A percentile compares a stretch with the other conserved stretches of the same genome.
phyloP scores from a whole-genome alignment of 2,797 vertebrate species.

The Tinamus major region DNA sequence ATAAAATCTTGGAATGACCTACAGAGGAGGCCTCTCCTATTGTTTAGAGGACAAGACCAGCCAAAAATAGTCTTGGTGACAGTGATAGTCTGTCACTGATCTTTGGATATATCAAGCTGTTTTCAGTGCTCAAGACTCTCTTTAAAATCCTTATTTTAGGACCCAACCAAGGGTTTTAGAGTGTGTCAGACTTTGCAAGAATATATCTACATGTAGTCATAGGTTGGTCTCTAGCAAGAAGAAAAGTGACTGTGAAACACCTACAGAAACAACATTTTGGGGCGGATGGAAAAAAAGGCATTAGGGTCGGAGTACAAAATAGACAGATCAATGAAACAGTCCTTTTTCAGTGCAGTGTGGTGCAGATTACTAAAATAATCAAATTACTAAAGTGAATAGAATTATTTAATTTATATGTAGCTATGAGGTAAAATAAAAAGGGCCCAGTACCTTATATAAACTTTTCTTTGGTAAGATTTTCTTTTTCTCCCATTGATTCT shows the following conservation, averaged over 20 bases:
- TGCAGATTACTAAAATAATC: not conserved
- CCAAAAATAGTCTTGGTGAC: conserved; percentile 41
- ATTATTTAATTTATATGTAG: not conserved
- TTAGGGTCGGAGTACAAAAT: not conserved
- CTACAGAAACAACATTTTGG: not conserved
- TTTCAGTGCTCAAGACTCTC: not conserved
- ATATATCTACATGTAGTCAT: not conserved
- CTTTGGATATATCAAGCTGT: not conserved
- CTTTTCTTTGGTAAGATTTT: not conserved
- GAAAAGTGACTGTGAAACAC: not conserved
- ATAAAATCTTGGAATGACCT: not conserved
- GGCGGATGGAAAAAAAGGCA: not conserved
- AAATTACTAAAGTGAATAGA: no score
- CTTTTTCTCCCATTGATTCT: not conserved
- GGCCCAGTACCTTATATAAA: not conserved
- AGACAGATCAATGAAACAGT: not conserved
- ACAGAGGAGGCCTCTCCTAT: not conserved
- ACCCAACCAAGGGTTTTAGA: not conserved
- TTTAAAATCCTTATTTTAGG: not conserved
- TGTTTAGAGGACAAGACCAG: not conserved
- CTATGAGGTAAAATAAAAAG: not conserved
- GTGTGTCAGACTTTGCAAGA: not conserved
- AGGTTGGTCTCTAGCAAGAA: not conserved
- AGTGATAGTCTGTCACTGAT: conserved; percentile 24
- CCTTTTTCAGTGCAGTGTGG: not conserved